These are phyloP conservation scores for Clangula hyemalis DNA, from an alignment of 2,797 vertebrate genomes.

Conservation along the genomic window DNA sequence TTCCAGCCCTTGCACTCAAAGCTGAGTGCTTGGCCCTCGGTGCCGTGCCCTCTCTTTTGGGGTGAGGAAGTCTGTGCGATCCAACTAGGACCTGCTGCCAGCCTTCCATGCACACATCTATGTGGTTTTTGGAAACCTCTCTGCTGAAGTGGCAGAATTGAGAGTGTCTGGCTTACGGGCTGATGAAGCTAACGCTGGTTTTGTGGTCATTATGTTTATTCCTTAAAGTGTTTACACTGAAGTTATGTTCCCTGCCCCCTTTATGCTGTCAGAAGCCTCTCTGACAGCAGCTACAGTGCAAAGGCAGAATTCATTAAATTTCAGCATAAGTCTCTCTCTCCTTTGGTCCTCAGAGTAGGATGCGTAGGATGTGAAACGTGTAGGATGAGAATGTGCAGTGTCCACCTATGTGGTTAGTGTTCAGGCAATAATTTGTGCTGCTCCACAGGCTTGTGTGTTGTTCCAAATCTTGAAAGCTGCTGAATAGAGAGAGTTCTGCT, in stretches of 20 bases:
- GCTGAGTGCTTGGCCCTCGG: rapidly evolving
- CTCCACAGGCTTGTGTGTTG: rapidly evolving
- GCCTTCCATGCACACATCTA: background rate
- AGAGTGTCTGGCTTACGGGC: background rate
- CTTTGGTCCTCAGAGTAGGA: too few species aligned
- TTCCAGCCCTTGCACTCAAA: too few species aligned
- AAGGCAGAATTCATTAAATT: background rate
- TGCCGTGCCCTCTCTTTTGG: background rate
- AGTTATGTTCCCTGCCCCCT: background rate
- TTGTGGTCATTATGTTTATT: background rate
- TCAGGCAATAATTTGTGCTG: background rate
- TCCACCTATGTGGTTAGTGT: background rate
- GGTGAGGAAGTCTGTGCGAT: background rate
- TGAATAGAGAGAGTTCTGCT: background rate
- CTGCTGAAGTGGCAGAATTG: background rate
- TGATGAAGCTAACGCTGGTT: rapidly evolving
- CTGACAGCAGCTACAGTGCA: background rate
- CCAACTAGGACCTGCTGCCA: background rate
- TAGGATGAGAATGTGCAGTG: too few species aligned
- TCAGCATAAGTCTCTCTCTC: background rate
- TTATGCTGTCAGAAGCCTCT: background rate
- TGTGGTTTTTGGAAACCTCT: background rate
- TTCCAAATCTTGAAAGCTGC: background rate
- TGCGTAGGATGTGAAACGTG: too few species aligned
- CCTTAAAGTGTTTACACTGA: background rate